Percentiles rank a stretch among this genome's conserved stretches.
phyloP scores from a whole-genome alignment of 30 jellyfish, hydroid and myxozoan genomes.

The Hydra vulgaris region DNA sequence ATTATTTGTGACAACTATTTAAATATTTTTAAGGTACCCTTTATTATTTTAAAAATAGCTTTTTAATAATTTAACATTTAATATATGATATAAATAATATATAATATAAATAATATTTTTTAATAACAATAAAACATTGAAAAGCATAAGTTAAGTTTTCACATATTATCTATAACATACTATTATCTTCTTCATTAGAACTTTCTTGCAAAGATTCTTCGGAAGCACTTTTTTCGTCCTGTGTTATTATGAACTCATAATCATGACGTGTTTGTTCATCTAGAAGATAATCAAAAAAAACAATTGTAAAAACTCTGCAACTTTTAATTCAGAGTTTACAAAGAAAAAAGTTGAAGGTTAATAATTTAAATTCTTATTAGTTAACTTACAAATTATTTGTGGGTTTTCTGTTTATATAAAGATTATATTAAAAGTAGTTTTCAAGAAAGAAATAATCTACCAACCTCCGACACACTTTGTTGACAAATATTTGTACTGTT shows the following conservation, averaged over 20 bases:
- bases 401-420: neutral
- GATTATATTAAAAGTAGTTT: neutral
- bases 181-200: neutral
- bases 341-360: neutral
- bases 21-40: no score
- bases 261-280: neutral
- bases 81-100: no score
- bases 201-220: neutral
- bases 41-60: no score
- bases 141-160: neutral
- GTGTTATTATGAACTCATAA: neutral
- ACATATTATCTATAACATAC: neutral
- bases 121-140: neutral
- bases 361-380: neutral
- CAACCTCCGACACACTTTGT: no score
- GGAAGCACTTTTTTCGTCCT: neutral
- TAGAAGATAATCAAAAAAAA: neutral
- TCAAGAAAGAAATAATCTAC: no score
- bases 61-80: no score
- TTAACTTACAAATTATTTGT: neutral
- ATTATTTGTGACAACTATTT: no score
- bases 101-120: no score
- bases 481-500: no score
- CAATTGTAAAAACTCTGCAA: neutral
- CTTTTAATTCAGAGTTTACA: neutral